Evolutionary conservation across 2,888 invertebrate genomes (phyloP).

Genomic region (Bombylius major): DNA sequence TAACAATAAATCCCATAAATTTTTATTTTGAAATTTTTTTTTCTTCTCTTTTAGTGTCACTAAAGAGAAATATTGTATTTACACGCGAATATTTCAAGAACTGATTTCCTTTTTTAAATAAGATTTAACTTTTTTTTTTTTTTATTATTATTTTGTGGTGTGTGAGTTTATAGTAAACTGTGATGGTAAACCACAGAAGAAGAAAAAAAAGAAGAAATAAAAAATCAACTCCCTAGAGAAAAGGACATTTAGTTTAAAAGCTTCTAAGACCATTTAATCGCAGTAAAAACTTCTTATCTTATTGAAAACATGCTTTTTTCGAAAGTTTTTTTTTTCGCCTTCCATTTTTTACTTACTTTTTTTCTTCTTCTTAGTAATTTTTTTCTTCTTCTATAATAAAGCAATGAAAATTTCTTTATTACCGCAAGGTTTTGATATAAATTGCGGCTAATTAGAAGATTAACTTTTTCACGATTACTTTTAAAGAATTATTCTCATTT

Average conservation of each 20-base stretch:
- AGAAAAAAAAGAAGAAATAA: background rate
- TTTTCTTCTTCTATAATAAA: too few relatives aligned
- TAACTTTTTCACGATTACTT: constrained; percentile 6
- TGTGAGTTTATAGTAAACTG: background rate
- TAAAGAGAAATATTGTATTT: background rate
- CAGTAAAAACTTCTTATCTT: constrained; percentile 14
- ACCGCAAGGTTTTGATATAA: constrained; percentile 2
- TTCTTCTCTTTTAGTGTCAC: too few relatives aligned
- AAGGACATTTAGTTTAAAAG: constrained; percentile 1
- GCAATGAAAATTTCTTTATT: constrained; percentile 1
- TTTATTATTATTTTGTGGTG: background rate
- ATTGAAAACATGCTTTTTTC: constrained; percentile 13
- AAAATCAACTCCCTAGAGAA: background rate
- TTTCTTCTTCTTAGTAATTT: too few relatives aligned
- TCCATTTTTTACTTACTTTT: too few relatives aligned
- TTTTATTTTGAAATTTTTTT: background rate
- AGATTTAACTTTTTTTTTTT: background rate
- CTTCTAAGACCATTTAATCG: constrained; percentile 12
- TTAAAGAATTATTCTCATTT: background rate
- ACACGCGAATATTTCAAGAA: background rate
- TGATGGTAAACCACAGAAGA: background rate
- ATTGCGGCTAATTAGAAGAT: constrained; percentile 14
- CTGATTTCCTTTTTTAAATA: background rate
- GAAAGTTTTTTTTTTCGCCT: background rate
- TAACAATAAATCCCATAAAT: background rate